Evolutionary conservation across 2,888 invertebrate genomes (phyloP).

Genomic region (Amblyteles armatorius): DNA sequence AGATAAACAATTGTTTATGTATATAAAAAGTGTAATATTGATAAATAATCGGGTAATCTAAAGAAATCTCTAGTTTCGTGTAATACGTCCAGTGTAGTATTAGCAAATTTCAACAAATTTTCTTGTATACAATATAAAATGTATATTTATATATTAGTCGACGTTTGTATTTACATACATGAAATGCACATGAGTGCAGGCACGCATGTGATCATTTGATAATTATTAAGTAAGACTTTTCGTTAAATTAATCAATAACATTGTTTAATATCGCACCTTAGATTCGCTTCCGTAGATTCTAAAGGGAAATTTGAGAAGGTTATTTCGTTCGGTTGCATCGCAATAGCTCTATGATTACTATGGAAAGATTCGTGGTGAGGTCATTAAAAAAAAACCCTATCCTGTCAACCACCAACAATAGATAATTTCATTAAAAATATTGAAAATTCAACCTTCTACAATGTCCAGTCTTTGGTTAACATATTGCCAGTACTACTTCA

Average conservation of each 20-base stretch:
- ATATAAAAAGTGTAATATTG: conserved; percentile 18
- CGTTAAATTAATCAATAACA: conserved; percentile 40
- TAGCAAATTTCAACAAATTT: conserved; percentile 18
- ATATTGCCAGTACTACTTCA: conserved; percentile 10
- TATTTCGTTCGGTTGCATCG: conserved; percentile 14
- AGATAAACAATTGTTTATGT: conserved; percentile 29
- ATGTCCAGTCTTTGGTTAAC: conserved; percentile 33
- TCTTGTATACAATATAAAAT: conserved; percentile 49
- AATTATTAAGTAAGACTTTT: conserved; percentile 14
- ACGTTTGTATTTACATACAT: conserved; percentile 27
- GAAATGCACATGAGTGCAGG: background rate
- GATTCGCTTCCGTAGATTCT: conserved; percentile 10
- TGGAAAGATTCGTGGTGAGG: background rate
- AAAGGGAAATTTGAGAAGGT: conserved; percentile 32
- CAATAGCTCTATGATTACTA: background rate
- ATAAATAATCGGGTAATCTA: conserved; percentile 9
- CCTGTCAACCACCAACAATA: conserved; percentile 11
- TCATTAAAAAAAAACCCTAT: background rate
- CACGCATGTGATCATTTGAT: background rate
- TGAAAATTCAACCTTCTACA: background rate
- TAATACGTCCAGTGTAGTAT: conserved; percentile 17
- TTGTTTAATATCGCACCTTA: conserved; percentile 29
- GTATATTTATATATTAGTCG: conserved; percentile 31
- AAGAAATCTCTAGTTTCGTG: background rate
- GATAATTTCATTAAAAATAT: conserved; percentile 15